Conservation (phyloP, 2,113 vertebrate species). For the Sarotherodon lohbergeri region DNA sequence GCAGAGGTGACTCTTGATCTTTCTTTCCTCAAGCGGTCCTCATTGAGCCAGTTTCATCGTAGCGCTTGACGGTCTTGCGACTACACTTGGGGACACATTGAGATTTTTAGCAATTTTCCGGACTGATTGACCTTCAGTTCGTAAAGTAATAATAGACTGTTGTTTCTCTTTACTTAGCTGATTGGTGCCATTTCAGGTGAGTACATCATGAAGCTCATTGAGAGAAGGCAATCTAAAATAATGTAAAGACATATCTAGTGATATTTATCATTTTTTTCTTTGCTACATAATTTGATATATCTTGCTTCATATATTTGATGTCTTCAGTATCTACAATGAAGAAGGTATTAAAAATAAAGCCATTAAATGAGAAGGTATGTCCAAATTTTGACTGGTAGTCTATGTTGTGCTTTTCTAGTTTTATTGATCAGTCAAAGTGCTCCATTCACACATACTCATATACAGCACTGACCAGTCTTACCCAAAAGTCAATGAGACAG, state of each 20-base stretch:
- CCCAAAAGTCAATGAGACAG: no score
- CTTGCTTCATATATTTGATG: not conserved
- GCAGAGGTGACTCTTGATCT: not conserved
- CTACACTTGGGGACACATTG: not conserved
- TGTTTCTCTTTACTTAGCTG: not conserved
- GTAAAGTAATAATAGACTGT: not conserved
- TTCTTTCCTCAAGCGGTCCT: not conserved
- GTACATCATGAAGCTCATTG: not conserved
- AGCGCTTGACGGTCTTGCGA: fast-evolving
- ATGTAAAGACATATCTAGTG: not conserved
- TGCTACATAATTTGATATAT: not conserved
- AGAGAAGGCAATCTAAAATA: not conserved
- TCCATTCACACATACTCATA: no score
- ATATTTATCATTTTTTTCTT: not conserved
- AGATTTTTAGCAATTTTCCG: not conserved
- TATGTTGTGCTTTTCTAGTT: no score
- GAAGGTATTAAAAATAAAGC: no score
- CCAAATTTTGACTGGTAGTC: no score
- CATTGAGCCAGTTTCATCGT: not conserved
- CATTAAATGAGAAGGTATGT: no score
- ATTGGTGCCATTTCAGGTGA: not conserved
- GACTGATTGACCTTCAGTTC: not conserved
- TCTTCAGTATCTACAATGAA: not conserved
- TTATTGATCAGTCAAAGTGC: no score
- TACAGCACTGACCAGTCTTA: no score